Conservation (phyloP, 2,888 invertebrate species). For the Operophtera brumata region DNA sequence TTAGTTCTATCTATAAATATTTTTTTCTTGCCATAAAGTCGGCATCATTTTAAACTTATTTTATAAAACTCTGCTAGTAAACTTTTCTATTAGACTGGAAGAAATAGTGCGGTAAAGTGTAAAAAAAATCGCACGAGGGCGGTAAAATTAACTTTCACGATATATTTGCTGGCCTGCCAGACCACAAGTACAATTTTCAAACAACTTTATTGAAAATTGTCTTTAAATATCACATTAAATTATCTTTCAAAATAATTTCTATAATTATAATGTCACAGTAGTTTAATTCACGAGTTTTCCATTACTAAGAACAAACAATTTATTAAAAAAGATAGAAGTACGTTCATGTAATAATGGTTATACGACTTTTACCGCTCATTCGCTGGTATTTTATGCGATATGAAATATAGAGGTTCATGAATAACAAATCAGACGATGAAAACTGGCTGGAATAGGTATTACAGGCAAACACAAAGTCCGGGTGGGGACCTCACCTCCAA, state of each 20-base stretch:
- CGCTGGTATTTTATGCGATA: conserved; percentile 47
- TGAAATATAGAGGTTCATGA: conserved; percentile 62
- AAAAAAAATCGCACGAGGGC: no score
- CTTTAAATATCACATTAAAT: not conserved
- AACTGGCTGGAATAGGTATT: conserved; percentile 51
- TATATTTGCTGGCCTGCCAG: no score
- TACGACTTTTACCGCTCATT: conserved; percentile 33
- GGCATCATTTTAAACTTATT: no score
- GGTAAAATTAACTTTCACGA: no score
- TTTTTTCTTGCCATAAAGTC: no score
- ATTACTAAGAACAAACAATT: conserved; percentile 7
- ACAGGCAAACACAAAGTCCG: conserved; percentile 28
- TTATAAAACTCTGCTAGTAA: no score
- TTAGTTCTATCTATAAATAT: no score
- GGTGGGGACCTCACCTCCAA: conserved; percentile 15
- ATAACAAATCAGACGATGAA: conserved; percentile 61
- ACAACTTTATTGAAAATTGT: no score
- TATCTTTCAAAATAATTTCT: not conserved
- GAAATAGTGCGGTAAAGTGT: no score
- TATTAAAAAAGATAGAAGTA: conserved; percentile 23
- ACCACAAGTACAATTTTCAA: no score
- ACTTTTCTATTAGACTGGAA: no score
- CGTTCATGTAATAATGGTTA: conserved; percentile 28
- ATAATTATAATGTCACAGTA: not conserved
- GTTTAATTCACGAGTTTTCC: conserved; percentile 3